These are phyloP conservation scores for Amphipyra berbera DNA, from an alignment of 2,888 invertebrate species.

Conservation along the genomic window DNA sequence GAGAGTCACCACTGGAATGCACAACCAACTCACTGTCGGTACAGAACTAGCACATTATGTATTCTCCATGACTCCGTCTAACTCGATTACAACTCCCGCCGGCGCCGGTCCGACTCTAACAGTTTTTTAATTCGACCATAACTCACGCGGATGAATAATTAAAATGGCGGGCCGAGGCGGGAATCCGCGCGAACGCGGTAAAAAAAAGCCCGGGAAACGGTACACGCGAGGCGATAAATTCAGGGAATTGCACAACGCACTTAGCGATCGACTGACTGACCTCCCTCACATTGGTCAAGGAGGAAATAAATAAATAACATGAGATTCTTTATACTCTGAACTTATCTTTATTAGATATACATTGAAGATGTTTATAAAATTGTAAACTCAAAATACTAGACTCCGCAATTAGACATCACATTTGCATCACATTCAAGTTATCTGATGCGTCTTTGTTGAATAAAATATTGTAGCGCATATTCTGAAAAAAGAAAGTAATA, in stretches of 20 bases:
- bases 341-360: conserved; percentile 17
- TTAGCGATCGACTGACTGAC: conserved; percentile 77
- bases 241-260: conserved; percentile 85
- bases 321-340: conserved; percentile 40
- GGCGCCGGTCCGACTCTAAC: conserved; percentile 88
- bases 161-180: conserved; percentile 84
- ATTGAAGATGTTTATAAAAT: neutral
- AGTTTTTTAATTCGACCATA: conserved; percentile 91
- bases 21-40: conserved; percentile 35
- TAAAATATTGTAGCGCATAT: conserved; percentile 5
- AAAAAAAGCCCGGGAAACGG: conserved; percentile 76
- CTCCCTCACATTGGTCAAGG: conserved; percentile 66
- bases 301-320: conserved; percentile 58
- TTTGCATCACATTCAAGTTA: too few relatives aligned
- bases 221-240: conserved; percentile 83
- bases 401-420: too few relatives aligned
- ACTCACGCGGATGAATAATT: conserved; percentile 90
- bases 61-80: conserved; percentile 87
- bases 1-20: conserved; percentile 18
- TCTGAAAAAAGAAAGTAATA: neutral
- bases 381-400: too few relatives aligned
- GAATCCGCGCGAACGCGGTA: conserved; percentile 82
- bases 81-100: conserved; percentile 86
- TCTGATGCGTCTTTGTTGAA: too few relatives aligned
- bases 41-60: conserved; percentile 75